Base-by-base conservation (phyloP, 2,888 invertebrate species). In the Operophtera brumata region DNA sequence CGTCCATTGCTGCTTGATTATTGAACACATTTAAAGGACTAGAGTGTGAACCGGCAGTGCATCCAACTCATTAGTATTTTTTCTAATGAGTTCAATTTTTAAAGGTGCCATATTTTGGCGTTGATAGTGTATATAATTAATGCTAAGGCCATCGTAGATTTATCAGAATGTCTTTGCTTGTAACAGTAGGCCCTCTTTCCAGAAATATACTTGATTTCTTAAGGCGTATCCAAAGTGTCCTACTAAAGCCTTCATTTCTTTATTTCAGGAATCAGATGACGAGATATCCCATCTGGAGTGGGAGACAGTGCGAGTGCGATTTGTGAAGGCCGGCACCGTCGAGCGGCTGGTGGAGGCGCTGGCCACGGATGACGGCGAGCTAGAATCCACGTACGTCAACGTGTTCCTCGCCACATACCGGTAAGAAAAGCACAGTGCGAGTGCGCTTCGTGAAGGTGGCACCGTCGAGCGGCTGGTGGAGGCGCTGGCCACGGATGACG, bases 331-430 rank as follows among this genome's bases (percentile, higher is more conserved):
- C 11, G 99, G 98, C 51, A 97, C 98, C 2, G 93, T 99, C 67
- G 95, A 96, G 77, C 94, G 96, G 71, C 92, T 99, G 62, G 97
- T 99, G 53, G 98, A 98, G 85, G 96, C 97, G 54, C 91, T 99
- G 67, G 96, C 97, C 59, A 96, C 97, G 52, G 98, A 98, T 81
- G 96, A 97, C 74, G 98, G 98, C 40, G 98, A 98, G 85, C 92
- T 99, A 71, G 99, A 99, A 91, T 98, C 98, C 59, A 97, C 98
- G 30, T 98, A 99, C 86, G 97, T 99, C 84, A 97, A 98, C 85
- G 97, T 99, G 45, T 99, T 99, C 90, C 93, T 99, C 68, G 96
- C 97, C 65, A 98, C 98, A 1, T 98, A 97, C 85, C 92, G 98
- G 70, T 96, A 95, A 14, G 43, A 32, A 11, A 20, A n/a, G n/a